phyloP scores from a whole-genome alignment of 1,140 invertebrate genomes.

The Gryon sp. region DNA sequence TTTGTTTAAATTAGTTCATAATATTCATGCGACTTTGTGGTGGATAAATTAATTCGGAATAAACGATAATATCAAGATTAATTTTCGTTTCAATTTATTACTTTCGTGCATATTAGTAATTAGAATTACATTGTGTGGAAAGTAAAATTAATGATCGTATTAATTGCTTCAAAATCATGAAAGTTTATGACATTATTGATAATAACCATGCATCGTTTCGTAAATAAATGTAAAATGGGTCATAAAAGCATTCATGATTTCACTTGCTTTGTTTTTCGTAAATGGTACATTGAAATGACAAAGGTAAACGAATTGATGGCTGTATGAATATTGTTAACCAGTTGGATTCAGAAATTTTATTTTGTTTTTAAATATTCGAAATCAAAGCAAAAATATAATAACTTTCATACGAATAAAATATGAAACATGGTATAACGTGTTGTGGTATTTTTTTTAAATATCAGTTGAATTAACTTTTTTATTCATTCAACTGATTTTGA shows the following conservation, averaged over 20 bases:
- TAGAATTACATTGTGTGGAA: slow-evolving; percentile 17
- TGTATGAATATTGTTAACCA: too few relatives aligned
- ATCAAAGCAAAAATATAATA: too few relatives aligned
- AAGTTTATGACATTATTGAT: slow-evolving; percentile 28
- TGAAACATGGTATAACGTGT: too few relatives aligned
- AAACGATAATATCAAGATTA: slow-evolving; percentile 19
- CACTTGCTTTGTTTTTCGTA: slow-evolving; percentile 2
- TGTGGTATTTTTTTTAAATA: too few relatives aligned
- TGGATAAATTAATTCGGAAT: slow-evolving; percentile 15
- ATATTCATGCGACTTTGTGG: slow-evolving; percentile 8
- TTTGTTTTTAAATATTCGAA: too few relatives aligned
- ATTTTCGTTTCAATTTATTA: slow-evolving; percentile 39
- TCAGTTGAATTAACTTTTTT: too few relatives aligned
- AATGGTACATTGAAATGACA: not conserved
- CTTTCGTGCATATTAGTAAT: slow-evolving; percentile 34
- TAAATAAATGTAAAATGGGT: slow-evolving; percentile 1
- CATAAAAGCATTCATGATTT: not conserved
- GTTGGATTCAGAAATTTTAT: too few relatives aligned
- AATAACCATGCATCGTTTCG: slow-evolving; percentile 19
- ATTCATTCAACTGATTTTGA: too few relatives aligned
- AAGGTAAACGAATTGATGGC: too few relatives aligned
- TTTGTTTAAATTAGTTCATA: slow-evolving; percentile 8
- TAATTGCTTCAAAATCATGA: slow-evolving; percentile 12
- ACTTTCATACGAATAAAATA: too few relatives aligned
- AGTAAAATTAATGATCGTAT: slow-evolving; percentile 27